Evolutionary conservation across 1,140 invertebrate species (phyloP).

Genomic region (Campoletis sonorensis): DNA sequence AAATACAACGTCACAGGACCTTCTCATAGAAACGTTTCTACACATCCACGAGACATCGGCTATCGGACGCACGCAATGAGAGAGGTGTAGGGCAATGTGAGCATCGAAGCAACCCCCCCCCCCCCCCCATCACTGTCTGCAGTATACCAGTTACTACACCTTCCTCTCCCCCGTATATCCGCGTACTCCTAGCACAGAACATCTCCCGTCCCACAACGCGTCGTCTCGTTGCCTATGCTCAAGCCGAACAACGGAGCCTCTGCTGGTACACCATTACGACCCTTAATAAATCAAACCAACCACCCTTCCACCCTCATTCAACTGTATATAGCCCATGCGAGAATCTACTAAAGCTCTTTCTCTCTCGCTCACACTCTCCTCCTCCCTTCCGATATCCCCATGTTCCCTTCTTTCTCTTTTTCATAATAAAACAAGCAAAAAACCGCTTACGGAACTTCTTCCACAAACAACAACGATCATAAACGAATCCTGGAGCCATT

Average conservation of each 20-base stretch:
- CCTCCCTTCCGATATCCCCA: slow-evolving; percentile 56
- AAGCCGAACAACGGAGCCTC: slow-evolving; percentile 54
- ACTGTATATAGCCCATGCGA: slow-evolving; percentile 51
- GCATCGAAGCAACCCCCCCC: slow-evolving; percentile 2
- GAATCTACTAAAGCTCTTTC: background rate
- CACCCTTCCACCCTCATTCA: slow-evolving; percentile 27
- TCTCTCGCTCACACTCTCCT: too few relatives aligned
- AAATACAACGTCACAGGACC: background rate
- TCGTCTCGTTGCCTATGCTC: slow-evolving; percentile 49
- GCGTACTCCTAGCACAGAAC: slow-evolving; percentile 25
- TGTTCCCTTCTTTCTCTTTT: slow-evolving; percentile 20
- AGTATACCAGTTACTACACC: slow-evolving; percentile 17
- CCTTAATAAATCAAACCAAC: slow-evolving; percentile 64
- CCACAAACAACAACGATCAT: slow-evolving; percentile 34
- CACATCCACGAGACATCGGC: background rate
- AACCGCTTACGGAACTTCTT: background rate
- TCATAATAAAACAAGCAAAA: slow-evolving; percentile 6
- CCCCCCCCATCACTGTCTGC: background rate
- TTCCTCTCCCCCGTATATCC: slow-evolving; percentile 32
- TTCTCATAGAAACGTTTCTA: background rate
- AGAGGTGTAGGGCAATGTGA: slow-evolving; percentile 26
- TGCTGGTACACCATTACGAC: slow-evolving; percentile 57
- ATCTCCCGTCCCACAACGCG: slow-evolving; percentile 11
- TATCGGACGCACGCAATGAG: slow-evolving; percentile 33
- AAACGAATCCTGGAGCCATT: slow-evolving; percentile 46